phyloP scores from a whole-genome alignment of 1,140 invertebrate species.

The Helicoverpa armigera region DNA sequence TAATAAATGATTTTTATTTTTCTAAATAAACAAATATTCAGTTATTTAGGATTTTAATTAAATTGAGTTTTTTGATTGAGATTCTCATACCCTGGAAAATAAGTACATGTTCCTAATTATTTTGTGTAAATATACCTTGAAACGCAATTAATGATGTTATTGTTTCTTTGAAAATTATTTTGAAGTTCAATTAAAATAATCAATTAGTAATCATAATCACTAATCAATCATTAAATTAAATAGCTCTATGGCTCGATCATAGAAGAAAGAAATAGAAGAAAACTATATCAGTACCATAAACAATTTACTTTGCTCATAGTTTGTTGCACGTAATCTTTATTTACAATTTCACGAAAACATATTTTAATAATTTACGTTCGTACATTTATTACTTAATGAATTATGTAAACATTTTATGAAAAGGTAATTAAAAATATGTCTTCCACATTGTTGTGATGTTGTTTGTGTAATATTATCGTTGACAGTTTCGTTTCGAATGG shows the following conservation, averaged over 20 bases:
- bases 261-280: slow-evolving; percentile 46
- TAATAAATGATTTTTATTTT: background rate
- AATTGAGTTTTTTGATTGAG: no score
- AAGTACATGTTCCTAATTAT: no score
- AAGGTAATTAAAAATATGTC: slow-evolving; percentile 67
- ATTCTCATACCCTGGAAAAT: no score
- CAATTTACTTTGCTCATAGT: slow-evolving; percentile 73
- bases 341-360: slow-evolving; percentile 80
- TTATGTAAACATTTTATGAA: slow-evolving; percentile 69
- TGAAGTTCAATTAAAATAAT: no score
- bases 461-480: slow-evolving; percentile 79
- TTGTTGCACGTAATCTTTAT: slow-evolving; percentile 86
- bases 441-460: slow-evolving; percentile 66
- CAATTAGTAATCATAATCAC: no score
- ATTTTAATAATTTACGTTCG: slow-evolving; percentile 65
- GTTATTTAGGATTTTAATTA: no score
- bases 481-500: slow-evolving; percentile 83
- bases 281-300: slow-evolving; percentile 64
- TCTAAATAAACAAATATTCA: no score
- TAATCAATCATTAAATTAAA: no score
- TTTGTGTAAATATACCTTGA: no score
- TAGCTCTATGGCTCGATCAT: background rate
- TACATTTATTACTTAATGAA: slow-evolving; percentile 61
- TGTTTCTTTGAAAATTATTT: no score
- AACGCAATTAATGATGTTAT: no score